Base-by-base conservation (phyloP, 1,140 invertebrate genomes). In the Varroa destructor region DNA sequence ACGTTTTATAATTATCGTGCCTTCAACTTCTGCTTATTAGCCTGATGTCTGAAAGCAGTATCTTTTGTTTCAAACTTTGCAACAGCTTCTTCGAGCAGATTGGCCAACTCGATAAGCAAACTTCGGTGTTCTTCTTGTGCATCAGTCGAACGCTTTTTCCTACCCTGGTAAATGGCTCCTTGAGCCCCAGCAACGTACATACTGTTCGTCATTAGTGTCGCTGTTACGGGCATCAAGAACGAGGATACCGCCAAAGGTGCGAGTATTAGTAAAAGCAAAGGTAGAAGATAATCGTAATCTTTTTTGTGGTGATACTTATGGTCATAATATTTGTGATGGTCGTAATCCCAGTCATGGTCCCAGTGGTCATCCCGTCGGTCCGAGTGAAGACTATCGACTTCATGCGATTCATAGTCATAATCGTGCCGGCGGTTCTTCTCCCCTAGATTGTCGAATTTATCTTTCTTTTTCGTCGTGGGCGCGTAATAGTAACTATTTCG, bases 251-350 rank as follows among this genome's bases (percentile, higher is more conserved):
- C 61, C 40, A 67, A 37, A 1, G 61, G 61, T 37, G 61, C 61
- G 12, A 67, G 37, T 12, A 67, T 67, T 10, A 67, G 61, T 2
- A 67, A 37, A 3, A 67, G 61, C 2, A 67, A 37, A 12, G 61
- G 61, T 46, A 67, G 36, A 2, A 67, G 40, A 46, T 67, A 67
- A 40, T 67, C 61, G 37, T 67, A 67, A 8, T 67, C 61, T 37
- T 67, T 67, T 40, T 67, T 67, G 61, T 67, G 61, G 61, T 67
- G 61, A 14, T 67, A 14, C 12, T 67, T 46, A 40, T 67, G 61
- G 36, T 67, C 40, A 8, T 67, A 67, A 14, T 67, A 43, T 37
- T 67, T 46, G 61, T 67, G 46, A 46, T 67, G 61, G 37, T 67
- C 40, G 36, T 67, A 40, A 2, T 67, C 14, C 61, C 61, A 67